Evolutionary conservation across 2,888 invertebrate species (phyloP).

Genomic region (Aleiodes alternator): DNA sequence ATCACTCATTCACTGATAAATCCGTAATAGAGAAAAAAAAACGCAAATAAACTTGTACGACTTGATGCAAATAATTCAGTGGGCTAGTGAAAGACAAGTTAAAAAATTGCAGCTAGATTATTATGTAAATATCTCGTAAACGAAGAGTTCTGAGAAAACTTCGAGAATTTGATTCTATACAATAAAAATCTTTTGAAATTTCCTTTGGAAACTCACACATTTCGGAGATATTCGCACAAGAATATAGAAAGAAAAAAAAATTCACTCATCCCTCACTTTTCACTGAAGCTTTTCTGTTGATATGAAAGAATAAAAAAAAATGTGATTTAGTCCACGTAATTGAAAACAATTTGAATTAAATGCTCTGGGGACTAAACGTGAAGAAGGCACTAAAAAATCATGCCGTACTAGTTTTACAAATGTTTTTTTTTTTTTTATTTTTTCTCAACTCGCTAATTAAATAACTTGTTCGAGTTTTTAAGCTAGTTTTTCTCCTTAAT

Average conservation of each 20-base stretch:
- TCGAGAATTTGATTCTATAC: no score
- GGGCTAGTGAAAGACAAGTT: no score
- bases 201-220: no score
- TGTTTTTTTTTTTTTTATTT: constrained; percentile 52
- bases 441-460: constrained; percentile 14
- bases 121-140: not conserved
- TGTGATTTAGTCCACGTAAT: not conserved
- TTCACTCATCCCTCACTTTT: constrained; percentile 2
- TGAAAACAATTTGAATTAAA: constrained; percentile 33
- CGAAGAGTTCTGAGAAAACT: no score
- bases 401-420: constrained; percentile 65
- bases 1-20: constrained; percentile 42
- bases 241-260: not conserved
- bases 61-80: constrained; percentile 51
- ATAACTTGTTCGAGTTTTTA: constrained; percentile 15
- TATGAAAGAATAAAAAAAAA: constrained; percentile 41
- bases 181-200: no score
- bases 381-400: constrained; percentile 51
- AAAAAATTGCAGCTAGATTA: not conserved
- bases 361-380: constrained; percentile 26
- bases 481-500: constrained; percentile 17
- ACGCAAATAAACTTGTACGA: constrained; percentile 60
- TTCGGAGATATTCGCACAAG: no score
- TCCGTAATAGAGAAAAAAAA: constrained; percentile 29
- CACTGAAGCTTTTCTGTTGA: constrained; percentile 16